Evolutionary conservation across 2,113 vertebrate genomes (phyloP), one percentile per base, ranked within the genome.

Genomic region (Strigops habroptila): DNA sequence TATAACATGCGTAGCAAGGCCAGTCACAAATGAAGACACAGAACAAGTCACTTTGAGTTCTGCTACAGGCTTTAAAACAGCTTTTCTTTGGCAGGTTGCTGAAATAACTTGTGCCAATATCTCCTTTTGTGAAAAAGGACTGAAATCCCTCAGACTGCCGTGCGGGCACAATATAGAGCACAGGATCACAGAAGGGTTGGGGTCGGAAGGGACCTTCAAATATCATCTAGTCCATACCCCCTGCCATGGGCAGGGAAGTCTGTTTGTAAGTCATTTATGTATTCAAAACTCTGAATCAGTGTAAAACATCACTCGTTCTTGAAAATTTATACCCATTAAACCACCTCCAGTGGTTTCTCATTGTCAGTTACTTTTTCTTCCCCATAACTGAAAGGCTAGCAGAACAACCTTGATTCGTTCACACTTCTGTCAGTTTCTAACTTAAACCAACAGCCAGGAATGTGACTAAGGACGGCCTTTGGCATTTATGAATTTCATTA

Each of bases 401-500:
- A 77, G 93, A 82, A 55, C 70, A 90, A 78, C 91, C 90, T 93
- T 96, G 95, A 97, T 97, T 97, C 96, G 96, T 97, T 97, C 97
- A 95, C 96, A 94, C 93, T 96, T 79, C 93, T 97, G 95, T 96
- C 96, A 89, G 92, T 85, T 93, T 87, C 94, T 88, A 96, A 95
- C 93, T 91, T 95, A 97, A 97, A 92, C 92, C 92, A 92, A 92
- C 96, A 97, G 94, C 82, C 93, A 96, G 95, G 97, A 97, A 97
- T 96, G 96, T 96, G 96, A 92, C 89, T 89, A 75, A 85, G 90
- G 94, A 97, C 15, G 74, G 95, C 96, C 94, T 97, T 95, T 93
- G 90, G 96, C 96, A 94, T 95, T 95, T 97, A 96, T 95, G 89
- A 97, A 97, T 97, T 97, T 97, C 95, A 88, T 97, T 97, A 89